Base-by-base conservation (phyloP, 2,888 invertebrate species). In the Cremastinae sp. region DNA sequence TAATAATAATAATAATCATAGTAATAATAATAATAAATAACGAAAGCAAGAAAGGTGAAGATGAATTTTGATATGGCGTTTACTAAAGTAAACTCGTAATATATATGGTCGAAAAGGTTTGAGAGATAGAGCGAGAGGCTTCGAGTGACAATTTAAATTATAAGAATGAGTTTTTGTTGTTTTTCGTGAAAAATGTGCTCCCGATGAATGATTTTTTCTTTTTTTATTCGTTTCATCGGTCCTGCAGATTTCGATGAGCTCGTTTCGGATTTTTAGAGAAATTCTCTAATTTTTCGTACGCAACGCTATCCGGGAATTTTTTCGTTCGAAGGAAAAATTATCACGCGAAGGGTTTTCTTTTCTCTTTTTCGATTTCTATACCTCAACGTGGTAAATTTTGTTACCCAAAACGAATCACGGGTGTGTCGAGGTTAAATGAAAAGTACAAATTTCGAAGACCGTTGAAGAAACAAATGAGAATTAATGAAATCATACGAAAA, bases 71-170 rank as follows among this genome's bases (percentile, higher is more conserved):
- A 75, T 77, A 75, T 75, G 71, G 61, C 41, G 51, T 5, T 28
- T 28, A 28, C 28, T 5, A 28, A 28, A 28, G 28, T 28, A 3
- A 5, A 28, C 28, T 28, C 28, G 28, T 28, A 72, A 37, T 73
- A 75, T 73, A 56, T 66, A 78, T 68, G 70, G 74, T 73, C 70
- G 79, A 71, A 37, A 68, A 61, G 70, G 64, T 66, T 71, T 66
- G 61, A 56, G 69, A 70, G 58, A 55, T 12, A 51, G 39, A 64
- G 51, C 39, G 39, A 64, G 41, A 58, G 45, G 12, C 14, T 75
- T 39, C 59, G 74, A 76, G 74, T 75, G 65, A 73, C 66, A 71
- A 74, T 78, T 37, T 47, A 75, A 75, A 74, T 75, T 77, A 77
- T 58, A 78, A 79, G 64, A 62, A 75, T 62, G 74, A 78, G 72